Evolutionary conservation across 2,888 invertebrate species (phyloP), one percentile per base, ranked within the genome.

Genomic region (Eubasilissa splendida): DNA sequence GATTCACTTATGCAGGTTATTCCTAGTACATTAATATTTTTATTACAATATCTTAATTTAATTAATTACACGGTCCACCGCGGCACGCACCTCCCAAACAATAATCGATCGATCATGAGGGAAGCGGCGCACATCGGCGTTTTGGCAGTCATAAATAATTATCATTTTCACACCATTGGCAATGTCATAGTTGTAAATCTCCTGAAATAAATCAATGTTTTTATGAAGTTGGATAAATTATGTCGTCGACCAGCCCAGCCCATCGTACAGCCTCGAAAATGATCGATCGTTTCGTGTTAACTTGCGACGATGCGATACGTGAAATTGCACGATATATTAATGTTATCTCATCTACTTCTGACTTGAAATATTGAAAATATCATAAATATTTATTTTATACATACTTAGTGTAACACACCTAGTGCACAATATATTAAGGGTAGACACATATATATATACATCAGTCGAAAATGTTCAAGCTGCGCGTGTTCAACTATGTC

Each of bases 231-330:
- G 56, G 58, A 74, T 75, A 75, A 74, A 79, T 73, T 31, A 60
- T 73, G 73, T 79, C 66, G 71, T 63, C 59, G 63, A 10, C 58
- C 73, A 56, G 42, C 42, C 63, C 75, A 10, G 66, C 53, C 68
- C 58, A 74, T 63, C 75, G 50, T 33, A 42, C 56, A 65, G 60
- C 74, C 22, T 11, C 33, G 54, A 77, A 42, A 42, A 74, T 80
- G 82, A 82, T 82, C 77, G 82, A 82, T 82, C 82, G 77, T 59
- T 77, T 31, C 56, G 66, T 9, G 22, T 76, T 63, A 31, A 52
- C 65, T 63, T 50, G 53, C 22, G 63, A 5, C 63, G 12, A 33
- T 11, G 3, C 63, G 12, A 63, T 63, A n/a, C 33, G 31, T 33
- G 63, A 4, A 63, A 31, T 42, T 4, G 42, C 7, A 42, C 2